Evolutionary conservation across 2,113 vertebrate genomes (phyloP), one percentile per base, ranked within the genome.

Genomic region (Turnix velox): DNA sequence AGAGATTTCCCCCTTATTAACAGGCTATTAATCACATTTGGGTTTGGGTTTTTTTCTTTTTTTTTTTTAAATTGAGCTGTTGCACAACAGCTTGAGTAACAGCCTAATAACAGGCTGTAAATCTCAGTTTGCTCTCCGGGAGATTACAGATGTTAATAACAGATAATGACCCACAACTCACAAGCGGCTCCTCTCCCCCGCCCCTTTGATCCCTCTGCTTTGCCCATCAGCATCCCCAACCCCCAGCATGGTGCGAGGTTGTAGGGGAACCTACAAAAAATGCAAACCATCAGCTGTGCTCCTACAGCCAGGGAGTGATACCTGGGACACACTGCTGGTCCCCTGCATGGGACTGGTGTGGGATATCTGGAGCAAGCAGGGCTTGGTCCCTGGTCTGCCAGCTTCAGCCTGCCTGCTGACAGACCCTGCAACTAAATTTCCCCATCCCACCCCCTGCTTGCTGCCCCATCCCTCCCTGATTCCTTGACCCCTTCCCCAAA

Each of bases 101-200:
- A 93, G 83, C 86, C 92, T 95, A 96, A 96, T 94, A 94, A 95
- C 95, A 96, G 90, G 88, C 95, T 95, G 93, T 95, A 96, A 96
- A 96, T 96, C 96, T 88, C 93, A 96, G 96, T 96, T 96, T 94
- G 94, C 93, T 96, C 92, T 87, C 82, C 13, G 76, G 83, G 95
- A 95, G 96, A 96, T 96, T 96, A 96, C 88, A 95, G 96, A 96
- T 96, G 95, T 95, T 96, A 96, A 95, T 96, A 94, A 89, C 88
- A 96, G 95, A 96, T 96, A 96, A 96, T 94, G 93, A 96, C 80
- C 95, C 90, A 88, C 93, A 95, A 87, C 95, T 96, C 93, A 88
- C 35, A 52, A 87, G 95, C 84, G 93, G 71, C 76, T 94, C 35
- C 19, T 93, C 80, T 74, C 79, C 83, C 93, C 90, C 72, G 1